Conservation (phyloP, 2,113 vertebrate species). For the Saccopteryx bilineata region DNA sequence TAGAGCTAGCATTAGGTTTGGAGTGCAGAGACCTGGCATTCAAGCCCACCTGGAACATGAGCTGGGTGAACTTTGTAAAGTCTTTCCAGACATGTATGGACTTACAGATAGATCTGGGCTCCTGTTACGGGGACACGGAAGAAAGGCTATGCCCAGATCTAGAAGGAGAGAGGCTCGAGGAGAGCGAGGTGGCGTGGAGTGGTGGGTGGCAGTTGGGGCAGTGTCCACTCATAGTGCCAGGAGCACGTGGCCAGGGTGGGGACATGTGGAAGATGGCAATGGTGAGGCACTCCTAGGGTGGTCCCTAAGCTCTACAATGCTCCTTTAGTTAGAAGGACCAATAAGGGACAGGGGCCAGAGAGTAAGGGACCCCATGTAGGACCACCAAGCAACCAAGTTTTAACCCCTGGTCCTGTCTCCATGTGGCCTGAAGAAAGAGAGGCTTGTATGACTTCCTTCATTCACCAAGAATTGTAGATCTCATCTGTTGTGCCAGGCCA, state of each 20-base stretch:
- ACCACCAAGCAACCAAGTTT: background rate
- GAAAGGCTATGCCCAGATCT: background rate
- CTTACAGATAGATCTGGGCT: too few relatives aligned
- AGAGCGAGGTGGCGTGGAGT: background rate
- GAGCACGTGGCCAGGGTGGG: background rate
- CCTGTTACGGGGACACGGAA: background rate
- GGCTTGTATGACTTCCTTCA: background rate
- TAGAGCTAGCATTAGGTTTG: background rate
- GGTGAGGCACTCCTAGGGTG: background rate
- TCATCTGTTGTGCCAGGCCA: background rate
- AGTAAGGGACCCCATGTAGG: too few relatives aligned
- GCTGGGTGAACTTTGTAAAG: background rate
- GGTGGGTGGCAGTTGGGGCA: background rate
- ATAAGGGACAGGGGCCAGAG: background rate
- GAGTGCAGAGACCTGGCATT: background rate
- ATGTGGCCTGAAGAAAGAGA: background rate
- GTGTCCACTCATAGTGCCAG: background rate
- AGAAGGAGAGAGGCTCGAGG: background rate
- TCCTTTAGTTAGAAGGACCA: background rate
- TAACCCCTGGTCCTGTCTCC: background rate
- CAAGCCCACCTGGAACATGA: background rate
- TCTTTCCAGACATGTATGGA: background rate
- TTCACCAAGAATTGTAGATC: background rate
- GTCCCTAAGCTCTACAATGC: background rate
- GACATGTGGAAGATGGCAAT: background rate